Base-by-base conservation (phyloP, 2,888 invertebrate species). In the Lasioglossum villosulum region DNA sequence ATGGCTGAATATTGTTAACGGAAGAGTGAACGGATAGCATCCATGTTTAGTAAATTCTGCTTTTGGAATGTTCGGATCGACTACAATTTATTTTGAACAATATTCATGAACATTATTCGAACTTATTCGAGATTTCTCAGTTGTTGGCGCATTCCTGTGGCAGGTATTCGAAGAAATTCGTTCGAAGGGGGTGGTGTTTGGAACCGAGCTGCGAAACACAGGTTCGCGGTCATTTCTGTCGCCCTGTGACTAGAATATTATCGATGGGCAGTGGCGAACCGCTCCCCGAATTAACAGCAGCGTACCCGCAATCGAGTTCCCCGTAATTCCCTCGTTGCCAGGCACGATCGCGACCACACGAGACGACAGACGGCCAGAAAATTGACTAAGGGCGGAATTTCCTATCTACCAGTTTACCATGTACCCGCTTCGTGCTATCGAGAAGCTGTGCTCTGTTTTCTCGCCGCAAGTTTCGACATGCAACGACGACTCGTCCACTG, bases 221-320 rank as follows among this genome's bases (percentile, higher is more conserved):
- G 27, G 5, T 19, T 30, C 42, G 63, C 37, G 75, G 63, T 63
- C 42, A 42, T 19, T 59, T 27, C 52, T 59, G 59, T 19, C 75
- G 59, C 48, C 37, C 19, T 23, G 23, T 0, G 4, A n/a, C 10
- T 37, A 8, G n/a, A 5, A 27, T 23, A 37, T 76, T 71, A 42
- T 72, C 59, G 23, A 34, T 27, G 78, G 23, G 76, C 56, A 34
- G 14, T 16, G 42, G 27, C 27, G 16, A 27, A 37, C 34, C 56
- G 76, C 52, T 59, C n/a, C 16, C 56, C 16, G 37, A 76, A 80
- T 80, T 76, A 80, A 71, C 45, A 4, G 16, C 19, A 1, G 45
- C 56, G 34, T 56, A 14, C 45, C 34, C 37, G 52, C 42, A 56
- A 71, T 76, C 70, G 59, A 76, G 56, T 76, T 48, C 45, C 16